Conservation (phyloP, 2,113 vertebrate genomes). For the Terrapene triunguis region DNA sequence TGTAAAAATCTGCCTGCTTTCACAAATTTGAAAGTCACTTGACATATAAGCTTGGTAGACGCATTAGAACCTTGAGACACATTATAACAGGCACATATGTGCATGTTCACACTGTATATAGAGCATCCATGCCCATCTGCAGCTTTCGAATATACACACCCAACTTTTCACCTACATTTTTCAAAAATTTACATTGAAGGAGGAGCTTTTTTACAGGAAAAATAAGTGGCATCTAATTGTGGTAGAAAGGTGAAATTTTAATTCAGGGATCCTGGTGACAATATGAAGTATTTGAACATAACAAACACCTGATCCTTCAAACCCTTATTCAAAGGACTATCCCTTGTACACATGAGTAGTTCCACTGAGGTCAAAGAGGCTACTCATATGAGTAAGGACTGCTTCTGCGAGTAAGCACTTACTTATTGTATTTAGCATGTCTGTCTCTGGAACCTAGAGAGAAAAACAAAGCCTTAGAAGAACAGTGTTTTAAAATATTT, state of each 20-base stretch:
- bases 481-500: neutral
- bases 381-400: neutral
- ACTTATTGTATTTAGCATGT: accelerated
- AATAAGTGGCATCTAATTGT: neutral
- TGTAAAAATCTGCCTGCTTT: slow-evolving; percentile 61
- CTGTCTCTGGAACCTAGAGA: neutral
- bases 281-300: neutral
- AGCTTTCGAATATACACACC: neutral
- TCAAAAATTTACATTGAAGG: neutral
- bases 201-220: neutral
- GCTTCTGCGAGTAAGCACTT: neutral
- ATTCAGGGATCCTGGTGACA: neutral
- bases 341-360: neutral
- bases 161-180: neutral
- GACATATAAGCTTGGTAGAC: slow-evolving; percentile 56
- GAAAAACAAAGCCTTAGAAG: neutral
- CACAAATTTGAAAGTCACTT: slow-evolving; percentile 75
- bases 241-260: neutral
- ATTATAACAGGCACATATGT: neutral
- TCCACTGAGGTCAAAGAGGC: neutral
- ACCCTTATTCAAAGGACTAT: neutral
- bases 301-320: neutral
- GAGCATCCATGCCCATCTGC: neutral
- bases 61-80: neutral
- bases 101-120: neutral